Evolutionary conservation across 2,797 vertebrate species (phyloP).

Genomic region (Scarus forsteni): DNA sequence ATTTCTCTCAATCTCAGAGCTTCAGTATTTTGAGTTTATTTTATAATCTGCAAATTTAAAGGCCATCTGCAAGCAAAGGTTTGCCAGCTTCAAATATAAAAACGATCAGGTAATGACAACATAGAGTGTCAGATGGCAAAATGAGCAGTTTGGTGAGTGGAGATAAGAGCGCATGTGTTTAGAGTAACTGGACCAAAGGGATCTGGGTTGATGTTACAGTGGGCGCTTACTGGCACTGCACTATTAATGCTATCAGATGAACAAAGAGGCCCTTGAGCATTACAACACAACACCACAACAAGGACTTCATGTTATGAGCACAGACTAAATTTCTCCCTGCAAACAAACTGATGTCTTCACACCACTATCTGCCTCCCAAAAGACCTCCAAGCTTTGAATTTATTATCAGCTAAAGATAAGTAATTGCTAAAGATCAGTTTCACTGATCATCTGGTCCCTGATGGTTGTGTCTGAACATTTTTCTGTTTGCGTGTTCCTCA

Average conservation of each 20-base stretch:
- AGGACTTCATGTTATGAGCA: slow-evolving; percentile 35
- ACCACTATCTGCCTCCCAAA: slow-evolving; percentile 54
- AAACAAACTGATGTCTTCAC: slow-evolving; percentile 52
- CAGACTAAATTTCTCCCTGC: slow-evolving; percentile 33
- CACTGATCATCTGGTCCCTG: slow-evolving; percentile 52
- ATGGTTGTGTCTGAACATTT: slow-evolving; percentile 31
- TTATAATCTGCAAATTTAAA: too few species aligned
- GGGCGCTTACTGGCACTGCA: slow-evolving; percentile 61
- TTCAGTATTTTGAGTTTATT: not conserved
- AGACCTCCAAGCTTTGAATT: slow-evolving; percentile 68
- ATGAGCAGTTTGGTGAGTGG: slow-evolving; percentile 49
- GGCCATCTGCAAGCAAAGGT: slow-evolving; percentile 11
- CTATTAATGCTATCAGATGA: slow-evolving; percentile 71
- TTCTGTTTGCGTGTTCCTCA: slow-evolving; percentile 35
- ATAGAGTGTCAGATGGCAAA: slow-evolving; percentile 44
- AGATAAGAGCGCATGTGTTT: slow-evolving; percentile 76
- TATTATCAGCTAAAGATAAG: slow-evolving; percentile 64
- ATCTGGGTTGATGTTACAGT: slow-evolving; percentile 55
- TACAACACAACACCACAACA: slow-evolving; percentile 42
- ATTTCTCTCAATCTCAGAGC: not conserved
- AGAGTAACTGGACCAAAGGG: slow-evolving; percentile 67
- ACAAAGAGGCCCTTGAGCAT: slow-evolving; percentile 56
- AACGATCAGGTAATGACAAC: slow-evolving; percentile 39
- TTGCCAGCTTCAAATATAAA: slow-evolving; percentile 40
- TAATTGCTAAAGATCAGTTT: slow-evolving; percentile 40